These are phyloP conservation scores for Eumacrocentrus americanus DNA, from an alignment of 2,888 invertebrate genomes.

Conservation along the genomic window DNA sequence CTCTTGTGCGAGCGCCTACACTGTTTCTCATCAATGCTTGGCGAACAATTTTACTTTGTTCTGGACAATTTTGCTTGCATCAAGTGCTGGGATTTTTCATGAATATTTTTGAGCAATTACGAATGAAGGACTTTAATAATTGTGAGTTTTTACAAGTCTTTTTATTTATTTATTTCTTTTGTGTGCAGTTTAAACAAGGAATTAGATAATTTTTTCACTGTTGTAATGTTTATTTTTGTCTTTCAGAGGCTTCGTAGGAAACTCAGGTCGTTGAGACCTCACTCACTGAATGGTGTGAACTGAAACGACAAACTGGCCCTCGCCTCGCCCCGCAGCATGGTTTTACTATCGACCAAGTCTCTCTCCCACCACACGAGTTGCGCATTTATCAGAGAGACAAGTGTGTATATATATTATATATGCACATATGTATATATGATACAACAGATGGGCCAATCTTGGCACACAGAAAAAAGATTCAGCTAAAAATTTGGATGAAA, in stretches of 20 bases:
- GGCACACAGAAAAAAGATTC: too few relatives aligned
- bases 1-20: neutral
- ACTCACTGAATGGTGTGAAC: too few relatives aligned
- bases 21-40: neutral
- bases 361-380: constrained; percentile 32
- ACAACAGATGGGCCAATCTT: neutral
- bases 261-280: too few relatives aligned
- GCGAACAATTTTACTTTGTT: neutral
- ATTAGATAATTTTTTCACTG: too few relatives aligned
- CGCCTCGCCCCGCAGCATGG: neutral
- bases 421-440: neutral
- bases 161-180: too few relatives aligned
- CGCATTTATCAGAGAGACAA: neutral
- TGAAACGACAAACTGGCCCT: neutral
- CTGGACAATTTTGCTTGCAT: neutral
- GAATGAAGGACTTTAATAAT: too few relatives aligned
- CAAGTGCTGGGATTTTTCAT: too few relatives aligned
- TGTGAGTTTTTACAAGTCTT: too few relatives aligned
- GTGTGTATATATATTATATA: neutral
- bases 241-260: neutral
- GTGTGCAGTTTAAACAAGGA: too few relatives aligned
- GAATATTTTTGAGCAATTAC: too few relatives aligned
- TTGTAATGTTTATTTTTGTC: neutral
- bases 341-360: constrained; percentile 20
- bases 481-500: neutral